Evolutionary conservation across 2,113 vertebrate genomes (phyloP), one percentile per base, ranked within the genome.

Genomic region (Psittacula cyanocephala): DNA sequence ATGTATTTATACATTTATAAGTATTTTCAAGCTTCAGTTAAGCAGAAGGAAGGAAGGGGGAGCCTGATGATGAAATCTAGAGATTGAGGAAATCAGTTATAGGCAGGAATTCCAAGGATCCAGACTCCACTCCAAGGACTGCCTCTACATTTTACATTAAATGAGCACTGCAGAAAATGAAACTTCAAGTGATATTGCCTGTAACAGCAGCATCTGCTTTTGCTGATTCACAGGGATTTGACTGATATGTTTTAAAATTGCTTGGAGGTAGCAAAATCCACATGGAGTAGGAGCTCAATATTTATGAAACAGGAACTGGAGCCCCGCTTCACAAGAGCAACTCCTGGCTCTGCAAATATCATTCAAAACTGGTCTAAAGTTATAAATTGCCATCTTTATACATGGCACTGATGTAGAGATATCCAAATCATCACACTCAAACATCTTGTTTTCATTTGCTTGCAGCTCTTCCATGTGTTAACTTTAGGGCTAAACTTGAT

Each of bases 201-300:
- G 25, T 91, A 80, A 95, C 37, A 47, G 87, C 84, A 86, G 82
- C 89, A 94, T 91, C 89, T 95, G 83, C 91, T 94, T 97, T 93
- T 94, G 87, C 74, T 93, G 87, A 95, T 83, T 97, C 93, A 90
- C 49, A 81, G 76, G 71, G 87, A 94, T 91, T 89, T 96, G 95
- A 89, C 2, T 94, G 90, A 96, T 91, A 57, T 55, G 76, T 93
- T 95, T 93, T 86, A 74, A 92, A 95, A 97, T 93, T 91, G 91
- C 86, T 95, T 93, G 79, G 77, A 84, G 93, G 62, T 70, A 85
- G 80, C 69, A 92, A 96, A 97, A 92, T 93, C 81, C 85, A 70
- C 91, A n/a, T 80, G 82, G 75, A 82, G 23, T 63, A 75, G 49
- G 72, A 95, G 59, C 72, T 72, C 47, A 37, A 3, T 92, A 90